Evolutionary conservation across 2,113 vertebrate genomes (phyloP).

Genomic region (Struthio camelus): DNA sequence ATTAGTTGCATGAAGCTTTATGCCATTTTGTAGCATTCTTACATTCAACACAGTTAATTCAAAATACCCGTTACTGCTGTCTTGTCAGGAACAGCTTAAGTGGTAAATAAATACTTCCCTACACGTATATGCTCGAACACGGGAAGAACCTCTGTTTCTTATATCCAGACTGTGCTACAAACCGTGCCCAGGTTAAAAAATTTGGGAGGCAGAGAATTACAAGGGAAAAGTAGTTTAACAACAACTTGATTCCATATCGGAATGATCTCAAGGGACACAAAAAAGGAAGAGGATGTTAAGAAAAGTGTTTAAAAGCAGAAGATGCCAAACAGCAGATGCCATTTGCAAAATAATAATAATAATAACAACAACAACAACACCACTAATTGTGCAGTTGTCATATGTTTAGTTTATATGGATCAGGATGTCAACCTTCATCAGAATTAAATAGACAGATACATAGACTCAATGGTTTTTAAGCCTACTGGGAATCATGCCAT

Average conservation of each 20-base stretch:
- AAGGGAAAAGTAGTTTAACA: not conserved
- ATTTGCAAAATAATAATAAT: not conserved
- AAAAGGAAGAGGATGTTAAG: not conserved
- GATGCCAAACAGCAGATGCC: not conserved
- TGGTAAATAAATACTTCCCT: not conserved
- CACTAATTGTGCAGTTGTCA: not conserved
- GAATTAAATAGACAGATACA: not conserved
- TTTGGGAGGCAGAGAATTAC: fast-evolving
- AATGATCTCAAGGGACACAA: not conserved
- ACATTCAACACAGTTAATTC: not conserved
- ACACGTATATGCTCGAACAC: not conserved
- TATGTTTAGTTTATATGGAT: not conserved
- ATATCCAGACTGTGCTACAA: not conserved
- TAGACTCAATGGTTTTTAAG: not conserved
- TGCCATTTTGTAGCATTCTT: not conserved
- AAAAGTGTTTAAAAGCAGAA: not conserved
- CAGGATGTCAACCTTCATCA: constrained; percentile 1
- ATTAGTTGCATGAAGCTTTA: not conserved
- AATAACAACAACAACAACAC: too few species aligned
- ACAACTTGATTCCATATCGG: not conserved
- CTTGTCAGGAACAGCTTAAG: not conserved
- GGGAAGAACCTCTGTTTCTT: not conserved
- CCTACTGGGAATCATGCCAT: constrained; percentile 23
- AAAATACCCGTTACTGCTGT: not conserved
- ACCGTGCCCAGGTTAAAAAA: not conserved